Base-by-base conservation (phyloP, 2,888 invertebrate genomes). In the Sphecodes monilicornis region DNA sequence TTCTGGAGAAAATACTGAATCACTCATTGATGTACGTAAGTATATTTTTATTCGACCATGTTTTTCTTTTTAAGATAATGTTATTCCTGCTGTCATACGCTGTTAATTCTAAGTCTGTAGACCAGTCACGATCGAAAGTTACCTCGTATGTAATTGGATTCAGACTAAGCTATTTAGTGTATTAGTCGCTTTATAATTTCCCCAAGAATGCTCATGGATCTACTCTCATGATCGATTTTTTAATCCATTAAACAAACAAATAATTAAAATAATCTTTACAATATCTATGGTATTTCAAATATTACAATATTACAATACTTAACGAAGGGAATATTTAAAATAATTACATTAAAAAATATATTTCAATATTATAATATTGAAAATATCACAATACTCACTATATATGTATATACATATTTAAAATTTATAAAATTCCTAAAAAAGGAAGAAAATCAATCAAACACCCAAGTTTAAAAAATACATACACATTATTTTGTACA, bases 201-300 rank as follows among this genome's bases (percentile, higher is more conserved):
- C 73, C 50, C 22, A 16, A 41, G 16, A 77, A 77, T 64, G 16
- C 60, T 71, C 74, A 80, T 80, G 80, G 74, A 75, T 76, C 26
- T 3, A 22, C n/a, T 43, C 1, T 79, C 50, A 29, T 6, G 26
- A 3, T 69, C n/a, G 22, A 60, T 32, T 43, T 66, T 66, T 66
- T 36, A 22, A n/a, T 36, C 22, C 66, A 32, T 66, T 18, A 8
- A 16, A 60, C 16, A 29, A 60, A 29, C 22, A 0, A 4, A 29
- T 18, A 60, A 29, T 29, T 18, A 18, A 18, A 5, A 29, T 29
- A 29, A 60, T 60, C 3, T 60, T 60, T 60, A 54, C 18, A 29
- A 29, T 29, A 60, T 60, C 29, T 8, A 26, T 60, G 18, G 18
- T 29, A 29, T 18, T 60, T 60, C 29, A 60, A 29, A 54, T 54